Evolutionary conservation across 2,113 vertebrate species (phyloP), one percentile per base, ranked within the genome.

Genomic region (Spheniscus mendiculus): DNA sequence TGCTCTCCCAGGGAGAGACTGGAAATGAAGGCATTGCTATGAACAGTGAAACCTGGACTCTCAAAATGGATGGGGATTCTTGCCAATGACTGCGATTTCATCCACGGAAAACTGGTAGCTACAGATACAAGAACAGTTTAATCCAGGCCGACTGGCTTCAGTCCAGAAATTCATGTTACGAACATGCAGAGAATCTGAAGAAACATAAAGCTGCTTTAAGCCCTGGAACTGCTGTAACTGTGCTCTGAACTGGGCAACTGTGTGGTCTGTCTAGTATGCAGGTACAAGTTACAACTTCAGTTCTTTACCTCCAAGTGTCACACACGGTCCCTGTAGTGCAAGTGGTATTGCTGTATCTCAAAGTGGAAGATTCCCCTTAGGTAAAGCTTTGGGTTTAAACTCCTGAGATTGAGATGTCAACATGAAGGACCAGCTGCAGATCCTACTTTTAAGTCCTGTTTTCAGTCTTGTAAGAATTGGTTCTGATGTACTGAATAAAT

Each of bases 381-480:
- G 79, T 87, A 53, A 53, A 96, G 50, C 77, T 85, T 95, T 3
- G 6, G 22, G 32, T 94, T 95, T 89, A 96, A 94, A 87, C 32
- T 67, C 63, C 56, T 18, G 42, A 83, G 27, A 72, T 11, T 49
- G 40, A 79, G 47, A 86, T 42, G 30, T 36, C 36, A 81, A 17
- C 1, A 4, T 56, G 83, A 78, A 95, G 95, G 97, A 96, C 91
- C 96, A 94, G 62, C 90, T 89, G 61, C 44, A 95, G 96, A 84
- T 92, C 63, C 45, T 94, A 62, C 62, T 86, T 85, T 66, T 80
- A 96, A 83, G 40, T 69, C 25, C 27, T 72, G 80, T 56, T 96
- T 92, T 96, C 83, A 87, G 83, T 97, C 82, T 95, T 96, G 38
- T 92, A 96, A 94, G 66, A 94, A 95, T 96, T 91, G 53, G 52